Evolutionary conservation across 2,113 vertebrate genomes (phyloP).

Genomic region (Crotalus horridus): DNA sequence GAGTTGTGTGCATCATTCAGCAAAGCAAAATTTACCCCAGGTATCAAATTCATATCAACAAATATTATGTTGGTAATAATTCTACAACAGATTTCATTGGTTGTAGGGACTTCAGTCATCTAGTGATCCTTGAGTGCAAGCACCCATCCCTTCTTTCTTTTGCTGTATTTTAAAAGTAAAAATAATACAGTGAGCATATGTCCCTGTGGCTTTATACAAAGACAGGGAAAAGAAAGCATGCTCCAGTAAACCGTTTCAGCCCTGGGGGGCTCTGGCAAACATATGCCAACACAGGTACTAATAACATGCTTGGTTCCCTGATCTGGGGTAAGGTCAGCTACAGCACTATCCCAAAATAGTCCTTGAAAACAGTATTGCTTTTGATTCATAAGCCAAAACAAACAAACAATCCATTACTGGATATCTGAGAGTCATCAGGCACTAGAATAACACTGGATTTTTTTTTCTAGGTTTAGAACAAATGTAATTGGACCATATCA

Average conservation of each 20-base stretch:
- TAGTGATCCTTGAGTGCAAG: not conserved
- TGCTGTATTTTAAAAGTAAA: not conserved
- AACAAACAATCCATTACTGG: not conserved
- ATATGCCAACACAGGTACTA: not conserved
- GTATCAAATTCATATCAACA: conserved; percentile 6
- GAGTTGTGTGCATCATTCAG: not conserved
- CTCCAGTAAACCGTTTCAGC: not conserved
- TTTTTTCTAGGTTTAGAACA: not conserved
- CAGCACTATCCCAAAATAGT: not conserved
- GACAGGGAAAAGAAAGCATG: not conserved
- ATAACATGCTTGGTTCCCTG: not conserved
- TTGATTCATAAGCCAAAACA: not conserved
- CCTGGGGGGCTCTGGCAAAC: not conserved
- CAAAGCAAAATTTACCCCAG: not conserved
- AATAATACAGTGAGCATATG: not conserved
- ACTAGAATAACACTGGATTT: not conserved
- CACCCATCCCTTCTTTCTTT: not conserved
- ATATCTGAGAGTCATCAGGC: not conserved
- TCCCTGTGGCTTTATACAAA: not conserved
- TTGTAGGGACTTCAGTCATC: not conserved
- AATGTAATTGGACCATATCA: not conserved
- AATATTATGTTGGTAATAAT: not conserved
- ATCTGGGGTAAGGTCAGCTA: not conserved
- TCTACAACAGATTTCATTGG: not conserved
- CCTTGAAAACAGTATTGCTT: not conserved